Evolutionary conservation across 2,888 invertebrate genomes (phyloP).

Genomic region (Pandemis cinnamomeana): DNA sequence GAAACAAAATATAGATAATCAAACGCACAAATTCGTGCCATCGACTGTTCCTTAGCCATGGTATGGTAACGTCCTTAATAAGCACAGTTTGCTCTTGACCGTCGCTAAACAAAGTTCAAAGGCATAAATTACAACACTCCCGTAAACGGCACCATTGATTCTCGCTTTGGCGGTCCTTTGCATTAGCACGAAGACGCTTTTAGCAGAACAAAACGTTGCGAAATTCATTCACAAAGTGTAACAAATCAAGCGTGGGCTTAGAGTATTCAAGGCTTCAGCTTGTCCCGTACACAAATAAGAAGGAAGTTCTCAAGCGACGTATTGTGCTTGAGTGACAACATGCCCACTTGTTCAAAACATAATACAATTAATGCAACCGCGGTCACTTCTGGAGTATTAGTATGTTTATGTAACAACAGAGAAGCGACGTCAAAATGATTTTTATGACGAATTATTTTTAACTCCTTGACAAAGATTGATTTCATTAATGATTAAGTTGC

Average conservation of each 20-base stretch:
- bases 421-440: not conserved
- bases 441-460: conserved; percentile 2
- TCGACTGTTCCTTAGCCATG: not conserved
- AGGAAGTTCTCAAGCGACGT: conserved; percentile 29
- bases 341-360: conserved; percentile 15
- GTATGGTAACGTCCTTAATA: conserved; percentile 37
- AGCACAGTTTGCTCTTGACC: conserved; percentile 53
- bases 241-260: conserved; percentile 35
- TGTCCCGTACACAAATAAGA: conserved; percentile 33
- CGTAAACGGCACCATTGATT: conserved; percentile 54
- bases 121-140: conserved; percentile 51
- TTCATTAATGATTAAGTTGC: not conserved
- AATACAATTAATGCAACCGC: conserved; percentile 28
- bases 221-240: conserved; percentile 52
- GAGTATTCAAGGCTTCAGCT: conserved; percentile 34
- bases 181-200: conserved; percentile 59
- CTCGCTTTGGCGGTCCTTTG: conserved; percentile 60
- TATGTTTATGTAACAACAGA: not conserved
- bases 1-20: no score
- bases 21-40: no score
- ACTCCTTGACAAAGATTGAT: conserved; percentile 15
- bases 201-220: conserved; percentile 46
- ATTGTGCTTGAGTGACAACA: conserved; percentile 22
- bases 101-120: conserved; percentile 60
- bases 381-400: not conserved